A percentile compares a stretch with the other conserved stretches of the same genome.
Conservation (phyloP, 2,113 vertebrate species). For the Labeo catla region DNA sequence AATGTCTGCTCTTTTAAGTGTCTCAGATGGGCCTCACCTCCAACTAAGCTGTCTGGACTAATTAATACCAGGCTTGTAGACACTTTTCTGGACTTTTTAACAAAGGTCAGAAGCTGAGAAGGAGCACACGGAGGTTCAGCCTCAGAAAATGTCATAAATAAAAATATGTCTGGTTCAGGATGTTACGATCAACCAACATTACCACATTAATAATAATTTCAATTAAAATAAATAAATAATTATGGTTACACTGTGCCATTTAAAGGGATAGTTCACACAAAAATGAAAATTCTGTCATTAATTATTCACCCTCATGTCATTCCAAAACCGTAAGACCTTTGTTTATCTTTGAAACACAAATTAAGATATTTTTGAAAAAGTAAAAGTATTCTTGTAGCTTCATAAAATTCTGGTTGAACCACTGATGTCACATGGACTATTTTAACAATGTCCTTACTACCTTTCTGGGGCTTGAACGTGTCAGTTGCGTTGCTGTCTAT, state of each 20-base stretch:
- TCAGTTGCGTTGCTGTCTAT: too few species aligned
- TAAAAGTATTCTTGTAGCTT: too few species aligned
- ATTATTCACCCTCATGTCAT: too few species aligned
- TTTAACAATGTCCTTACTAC: too few species aligned
- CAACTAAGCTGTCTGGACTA: slow-evolving; percentile 1
- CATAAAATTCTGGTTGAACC: too few species aligned
- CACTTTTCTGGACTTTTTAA: slow-evolving; percentile 6
- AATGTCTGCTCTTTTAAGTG: not conserved
- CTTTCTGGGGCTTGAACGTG: too few species aligned
- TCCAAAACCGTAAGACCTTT: too few species aligned
- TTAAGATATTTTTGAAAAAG: too few species aligned
- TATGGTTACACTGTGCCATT: not conserved
- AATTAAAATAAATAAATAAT: not conserved
- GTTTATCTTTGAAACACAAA: too few species aligned
- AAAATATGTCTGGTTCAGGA: not conserved
- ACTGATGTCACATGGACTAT: too few species aligned
- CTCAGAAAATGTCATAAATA: not conserved
- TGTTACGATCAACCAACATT: not conserved
- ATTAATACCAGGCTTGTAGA: not conserved
- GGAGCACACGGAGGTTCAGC: not conserved
- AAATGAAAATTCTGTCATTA: too few species aligned
- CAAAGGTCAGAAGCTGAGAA: slow-evolving; percentile 20
- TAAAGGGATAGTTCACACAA: too few species aligned
- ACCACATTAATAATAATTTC: not conserved
- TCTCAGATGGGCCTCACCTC: not conserved